A percentile compares a stretch with the other conserved stretches of the same genome.
Conservation (phyloP, 2,797 vertebrate species). For the Lithobates sylvaticus region DNA sequence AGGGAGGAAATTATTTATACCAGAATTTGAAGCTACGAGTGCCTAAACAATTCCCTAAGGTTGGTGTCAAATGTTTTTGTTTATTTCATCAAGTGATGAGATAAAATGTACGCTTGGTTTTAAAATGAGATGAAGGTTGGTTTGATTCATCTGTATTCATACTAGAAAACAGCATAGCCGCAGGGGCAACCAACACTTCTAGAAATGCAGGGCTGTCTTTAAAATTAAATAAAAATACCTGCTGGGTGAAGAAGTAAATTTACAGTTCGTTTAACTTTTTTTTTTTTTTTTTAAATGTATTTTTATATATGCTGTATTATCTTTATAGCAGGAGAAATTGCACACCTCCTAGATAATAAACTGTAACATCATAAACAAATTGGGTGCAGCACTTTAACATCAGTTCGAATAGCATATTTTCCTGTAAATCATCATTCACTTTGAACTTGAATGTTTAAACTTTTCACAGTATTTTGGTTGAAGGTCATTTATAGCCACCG, state of each 20-base stretch:
- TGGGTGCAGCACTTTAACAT: not conserved
- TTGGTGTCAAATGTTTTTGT: constrained; percentile 2
- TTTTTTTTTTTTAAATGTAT: not conserved
- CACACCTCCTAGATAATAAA: not conserved
- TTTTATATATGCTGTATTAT: not conserved
- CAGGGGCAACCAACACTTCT: not conserved
- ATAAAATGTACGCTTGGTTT: constrained; percentile 19
- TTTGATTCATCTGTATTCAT: constrained; percentile 30
- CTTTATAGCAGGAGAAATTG: not conserved
- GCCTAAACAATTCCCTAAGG: constrained; percentile 7
- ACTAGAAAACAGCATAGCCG: constrained; percentile 19
- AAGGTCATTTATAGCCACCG: constrained; percentile 52
- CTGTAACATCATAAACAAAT: not conserved
- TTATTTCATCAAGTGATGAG: not conserved
- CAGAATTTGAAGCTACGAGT: not conserved
- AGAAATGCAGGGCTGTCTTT: not conserved
- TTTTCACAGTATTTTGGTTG: constrained; percentile 51
- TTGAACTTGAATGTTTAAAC: constrained; percentile 55
- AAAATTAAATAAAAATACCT: not conserved
- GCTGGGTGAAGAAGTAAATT: not conserved
- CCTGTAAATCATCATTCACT: constrained; percentile 47
- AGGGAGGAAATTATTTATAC: too few relatives aligned
- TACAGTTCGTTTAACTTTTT: not conserved
- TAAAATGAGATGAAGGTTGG: not conserved
- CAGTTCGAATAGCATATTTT: constrained; percentile 8